Percentiles rank a stretch among this genome's conserved stretches.
Evolutionary conservation across 2,113 vertebrate species (phyloP).

Genomic region (Myxocyprinus asiaticus): DNA sequence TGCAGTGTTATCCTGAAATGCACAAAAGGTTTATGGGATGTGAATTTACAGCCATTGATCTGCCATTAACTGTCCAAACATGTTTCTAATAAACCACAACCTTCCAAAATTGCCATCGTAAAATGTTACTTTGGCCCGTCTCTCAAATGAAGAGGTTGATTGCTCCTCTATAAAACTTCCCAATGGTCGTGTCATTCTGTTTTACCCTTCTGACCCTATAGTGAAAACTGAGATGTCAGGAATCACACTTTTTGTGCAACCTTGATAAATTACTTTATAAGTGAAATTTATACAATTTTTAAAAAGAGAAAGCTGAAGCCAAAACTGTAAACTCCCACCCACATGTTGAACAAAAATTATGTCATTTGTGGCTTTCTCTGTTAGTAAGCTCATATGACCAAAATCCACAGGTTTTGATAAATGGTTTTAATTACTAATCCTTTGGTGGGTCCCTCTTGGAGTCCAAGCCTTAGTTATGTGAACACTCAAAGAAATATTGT

Average conservation of each 20-base stretch:
- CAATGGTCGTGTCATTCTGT: background rate
- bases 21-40: background rate
- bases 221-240: slow-evolving; percentile 1
- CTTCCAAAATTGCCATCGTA: slow-evolving; percentile 9
- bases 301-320: background rate
- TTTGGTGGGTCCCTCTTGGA: background rate
- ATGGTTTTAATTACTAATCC: background rate
- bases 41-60: slow-evolving; percentile 12
- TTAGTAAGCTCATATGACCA: slow-evolving; percentile 9
- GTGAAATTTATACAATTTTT: background rate
- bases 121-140: slow-evolving; percentile 9
- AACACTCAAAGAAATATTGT: too few relatives aligned
- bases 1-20: slow-evolving; percentile 26
- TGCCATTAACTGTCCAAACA: slow-evolving; percentile 4
- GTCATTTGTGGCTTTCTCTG: slow-evolving; percentile 8
- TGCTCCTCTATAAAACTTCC: background rate
- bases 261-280: slow-evolving; percentile 5
- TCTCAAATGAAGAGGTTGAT: background rate
- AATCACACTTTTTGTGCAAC: slow-evolving; percentile 4
- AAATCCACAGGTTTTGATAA: slow-evolving; percentile 9
- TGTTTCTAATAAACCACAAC: slow-evolving; percentile 30
- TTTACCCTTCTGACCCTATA: background rate
- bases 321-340: slow-evolving; percentile 9
- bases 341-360: background rate
- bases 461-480: background rate